Conservation (phyloP, 2,113 vertebrate species). For the Hemiprocne comata region DNA sequence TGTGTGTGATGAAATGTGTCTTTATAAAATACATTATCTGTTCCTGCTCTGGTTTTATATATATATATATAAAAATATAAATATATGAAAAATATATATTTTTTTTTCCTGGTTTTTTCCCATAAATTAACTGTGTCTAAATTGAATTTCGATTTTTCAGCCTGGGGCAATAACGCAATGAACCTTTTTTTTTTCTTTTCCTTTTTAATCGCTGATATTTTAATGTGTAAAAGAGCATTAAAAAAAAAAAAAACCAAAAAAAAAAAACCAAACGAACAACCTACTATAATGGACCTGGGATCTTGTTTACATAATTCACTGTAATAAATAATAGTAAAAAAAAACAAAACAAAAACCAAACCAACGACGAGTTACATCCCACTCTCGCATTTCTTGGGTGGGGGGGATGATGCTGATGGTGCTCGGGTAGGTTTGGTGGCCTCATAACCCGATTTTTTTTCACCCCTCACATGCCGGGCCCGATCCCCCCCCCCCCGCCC, state of each 20-base stretch:
- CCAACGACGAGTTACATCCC: background rate
- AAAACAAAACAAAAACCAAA: background rate
- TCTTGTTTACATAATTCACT: slow-evolving; percentile 40
- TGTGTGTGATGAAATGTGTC: slow-evolving; percentile 53
- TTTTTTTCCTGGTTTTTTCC: slow-evolving; percentile 50
- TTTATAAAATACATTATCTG: slow-evolving; percentile 58
- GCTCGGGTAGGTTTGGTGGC: background rate
- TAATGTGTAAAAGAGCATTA: slow-evolving; percentile 15
- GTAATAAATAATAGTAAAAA: background rate
- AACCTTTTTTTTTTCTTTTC: slow-evolving; percentile 58
- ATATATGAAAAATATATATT: slow-evolving; percentile 26
- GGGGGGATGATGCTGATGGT: background rate
- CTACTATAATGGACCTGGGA: background rate
- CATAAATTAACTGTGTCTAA: slow-evolving; percentile 78
- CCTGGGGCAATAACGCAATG: slow-evolving; percentile 72
- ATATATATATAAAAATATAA: background rate
- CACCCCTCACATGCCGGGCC: fast-evolving
- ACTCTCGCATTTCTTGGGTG: fast-evolving
- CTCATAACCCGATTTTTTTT: background rate
- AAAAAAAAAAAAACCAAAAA: background rate
- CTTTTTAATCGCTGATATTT: slow-evolving; percentile 39
- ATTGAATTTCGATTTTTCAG: slow-evolving; percentile 68
- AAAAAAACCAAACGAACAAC: background rate
- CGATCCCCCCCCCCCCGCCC: background rate
- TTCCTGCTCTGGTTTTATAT: slow-evolving; percentile 65